These are phyloP conservation scores for Acyrthosiphon pisum DNA, from an alignment of 1,140 invertebrate species.

Conservation along the genomic window DNA sequence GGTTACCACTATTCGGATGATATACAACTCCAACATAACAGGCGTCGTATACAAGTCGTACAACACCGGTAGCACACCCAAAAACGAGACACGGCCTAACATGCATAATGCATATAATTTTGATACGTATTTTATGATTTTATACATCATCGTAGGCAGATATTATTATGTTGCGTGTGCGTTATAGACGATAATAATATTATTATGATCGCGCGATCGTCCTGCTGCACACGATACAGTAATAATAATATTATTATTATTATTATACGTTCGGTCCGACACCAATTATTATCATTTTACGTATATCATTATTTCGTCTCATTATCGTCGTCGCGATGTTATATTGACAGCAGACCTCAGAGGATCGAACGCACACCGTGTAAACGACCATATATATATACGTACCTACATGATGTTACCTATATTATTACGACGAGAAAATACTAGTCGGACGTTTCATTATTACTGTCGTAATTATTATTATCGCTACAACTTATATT, in stretches of 20 bases:
- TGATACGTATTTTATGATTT: background rate
- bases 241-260: background rate
- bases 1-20: too few relatives aligned
- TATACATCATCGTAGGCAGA: background rate
- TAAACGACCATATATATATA: too few relatives aligned
- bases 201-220: background rate
- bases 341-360: slow-evolving; percentile 4
- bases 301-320: background rate
- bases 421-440: background rate
- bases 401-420: background rate
- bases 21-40: too few relatives aligned
- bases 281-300: background rate
- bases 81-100: background rate
- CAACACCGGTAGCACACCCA: background rate
- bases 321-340: background rate
- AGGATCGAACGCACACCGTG: background rate
- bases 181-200: background rate
- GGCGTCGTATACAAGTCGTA: background rate
- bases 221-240: background rate
- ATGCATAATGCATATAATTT: background rate
- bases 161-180: background rate
- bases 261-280: background rate
- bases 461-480: background rate
- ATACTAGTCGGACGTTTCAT: background rate
- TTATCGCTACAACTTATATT: background rate